Conservation (phyloP, 1,140 invertebrate genomes). For the Pseudoatta argentina region DNA sequence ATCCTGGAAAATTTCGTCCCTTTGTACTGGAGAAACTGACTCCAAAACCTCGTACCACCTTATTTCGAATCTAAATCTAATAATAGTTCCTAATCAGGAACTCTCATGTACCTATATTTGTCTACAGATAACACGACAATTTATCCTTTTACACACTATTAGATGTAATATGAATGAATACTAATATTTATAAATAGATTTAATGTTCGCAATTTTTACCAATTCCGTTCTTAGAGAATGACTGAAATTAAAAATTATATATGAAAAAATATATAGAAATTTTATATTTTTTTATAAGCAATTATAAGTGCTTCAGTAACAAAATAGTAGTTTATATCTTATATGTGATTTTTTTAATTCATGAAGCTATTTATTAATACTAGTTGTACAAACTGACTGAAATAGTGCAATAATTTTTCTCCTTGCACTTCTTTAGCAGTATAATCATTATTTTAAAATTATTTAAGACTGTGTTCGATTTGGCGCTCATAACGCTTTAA, state of each 20-base stretch:
- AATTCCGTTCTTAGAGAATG: not conserved
- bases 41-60: constrained; percentile 18
- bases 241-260: no score
- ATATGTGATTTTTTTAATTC: not conserved
- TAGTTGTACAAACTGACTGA: not conserved
- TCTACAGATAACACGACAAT: not conserved
- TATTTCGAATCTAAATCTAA: constrained; percentile 32
- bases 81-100: not conserved
- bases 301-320: not conserved
- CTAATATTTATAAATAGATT: not conserved
- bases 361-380: not conserved
- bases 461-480: not conserved
- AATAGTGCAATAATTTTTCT: not conserved
- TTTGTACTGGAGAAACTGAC: constrained; percentile 45
- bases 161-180: no score
- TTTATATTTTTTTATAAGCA: not conserved
- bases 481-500: no score
- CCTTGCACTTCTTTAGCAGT: not conserved
- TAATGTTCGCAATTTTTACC: not conserved
- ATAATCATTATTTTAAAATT: not conserved
- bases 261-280: not conserved
- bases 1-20: constrained; percentile 37
- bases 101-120: not conserved
- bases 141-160: not conserved
- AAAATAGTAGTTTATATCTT: not conserved